Percentiles rank a stretch among this genome's conserved stretches.
Conservation (phyloP, 64 coral and sea anemone genomes). For the Dendrophyllia cribrosa region DNA sequence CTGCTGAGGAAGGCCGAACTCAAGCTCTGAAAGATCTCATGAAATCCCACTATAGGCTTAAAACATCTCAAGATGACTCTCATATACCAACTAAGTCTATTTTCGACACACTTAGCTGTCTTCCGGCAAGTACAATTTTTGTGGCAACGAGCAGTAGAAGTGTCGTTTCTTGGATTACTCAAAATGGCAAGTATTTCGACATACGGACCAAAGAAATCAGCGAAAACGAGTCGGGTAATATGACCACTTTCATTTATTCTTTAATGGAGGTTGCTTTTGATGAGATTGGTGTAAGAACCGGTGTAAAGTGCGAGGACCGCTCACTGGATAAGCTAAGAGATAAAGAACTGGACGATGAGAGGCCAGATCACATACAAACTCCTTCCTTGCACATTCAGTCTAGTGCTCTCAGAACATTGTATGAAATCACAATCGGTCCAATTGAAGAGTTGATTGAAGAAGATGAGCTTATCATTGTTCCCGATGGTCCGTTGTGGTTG, state of each 20-base stretch:
- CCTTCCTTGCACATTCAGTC: background rate
- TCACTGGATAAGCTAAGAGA: background rate
- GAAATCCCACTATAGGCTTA: background rate
- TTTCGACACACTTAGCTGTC: background rate
- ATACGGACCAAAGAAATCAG: background rate
- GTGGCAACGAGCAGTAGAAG: background rate
- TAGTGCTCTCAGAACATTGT: background rate
- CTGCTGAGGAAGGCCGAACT: conserved; percentile 11
- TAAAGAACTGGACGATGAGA: background rate
- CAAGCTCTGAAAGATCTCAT: conserved; percentile 11
- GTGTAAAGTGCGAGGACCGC: conserved; percentile 10
- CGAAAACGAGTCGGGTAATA: background rate
- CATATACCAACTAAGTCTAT: background rate
- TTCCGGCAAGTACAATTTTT: background rate
- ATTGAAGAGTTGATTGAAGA: conserved; percentile 3
- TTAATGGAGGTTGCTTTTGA: background rate
- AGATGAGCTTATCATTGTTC: background rate
- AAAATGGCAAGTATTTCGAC: background rate
- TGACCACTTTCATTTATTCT: too few species aligned
- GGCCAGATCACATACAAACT: background rate
- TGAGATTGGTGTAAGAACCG: background rate
- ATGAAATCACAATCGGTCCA: background rate
- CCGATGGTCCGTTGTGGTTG: background rate
- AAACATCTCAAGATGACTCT: background rate
- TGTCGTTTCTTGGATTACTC: background rate